Conservation (phyloP, 2,888 invertebrate genomes). For the Eudemis profundana region DNA sequence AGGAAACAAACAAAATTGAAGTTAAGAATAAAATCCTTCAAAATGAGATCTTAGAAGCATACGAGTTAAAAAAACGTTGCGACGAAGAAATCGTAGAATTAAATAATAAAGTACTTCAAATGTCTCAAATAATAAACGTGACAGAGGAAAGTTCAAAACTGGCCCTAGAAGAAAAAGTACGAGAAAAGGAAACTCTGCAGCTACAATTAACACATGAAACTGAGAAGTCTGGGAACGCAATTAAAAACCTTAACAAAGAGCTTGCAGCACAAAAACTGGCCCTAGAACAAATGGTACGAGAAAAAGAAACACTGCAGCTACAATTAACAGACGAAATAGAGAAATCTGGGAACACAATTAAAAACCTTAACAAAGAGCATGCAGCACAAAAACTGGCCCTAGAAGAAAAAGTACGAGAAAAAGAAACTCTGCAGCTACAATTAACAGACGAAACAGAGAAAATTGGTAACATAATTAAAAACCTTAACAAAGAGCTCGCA, state of each 20-base stretch:
- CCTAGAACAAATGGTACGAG: too few species aligned
- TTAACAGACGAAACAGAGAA: neutral
- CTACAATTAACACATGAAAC: slow-evolving; percentile 69
- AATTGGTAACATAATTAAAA: neutral
- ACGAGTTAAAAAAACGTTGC: neutral
- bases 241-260: neutral
- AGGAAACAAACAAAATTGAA: neutral
- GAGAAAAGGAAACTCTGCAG: slow-evolving; percentile 69
- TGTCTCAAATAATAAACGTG: slow-evolving; percentile 68
- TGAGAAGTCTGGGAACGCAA: neutral
- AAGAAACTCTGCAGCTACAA: neutral
- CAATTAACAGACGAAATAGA: neutral
- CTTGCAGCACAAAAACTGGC: neutral
- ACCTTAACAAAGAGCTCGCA: slow-evolving; percentile 8
- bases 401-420: slow-evolving; percentile 1
- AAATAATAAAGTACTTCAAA: slow-evolving; percentile 70
- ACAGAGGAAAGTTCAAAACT: slow-evolving; percentile 60
- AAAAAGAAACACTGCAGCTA: neutral
- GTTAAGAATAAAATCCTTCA: neutral
- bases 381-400: slow-evolving; percentile 7
- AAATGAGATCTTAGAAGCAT: neutral
- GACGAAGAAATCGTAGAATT: slow-evolving; percentile 53
- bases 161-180: slow-evolving; percentile 64
- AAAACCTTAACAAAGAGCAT: neutral
- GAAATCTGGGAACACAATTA: neutral